These are phyloP conservation scores for Neotragus pygmaeus DNA, from an alignment of 2,113 vertebrate species.

Conservation along the genomic window DNA sequence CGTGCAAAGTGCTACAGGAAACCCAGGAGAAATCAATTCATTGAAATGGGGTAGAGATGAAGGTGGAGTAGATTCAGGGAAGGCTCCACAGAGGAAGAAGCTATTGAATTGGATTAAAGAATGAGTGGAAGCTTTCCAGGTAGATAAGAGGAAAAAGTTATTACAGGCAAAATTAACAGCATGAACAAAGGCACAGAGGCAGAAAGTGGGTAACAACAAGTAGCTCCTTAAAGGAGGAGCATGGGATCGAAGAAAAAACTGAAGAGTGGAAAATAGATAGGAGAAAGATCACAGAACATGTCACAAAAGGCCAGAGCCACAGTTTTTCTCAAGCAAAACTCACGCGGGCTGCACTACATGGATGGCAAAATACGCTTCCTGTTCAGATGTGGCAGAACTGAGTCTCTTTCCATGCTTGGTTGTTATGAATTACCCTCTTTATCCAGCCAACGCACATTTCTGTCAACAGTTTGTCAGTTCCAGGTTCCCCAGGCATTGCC, in stretches of 20 bases:
- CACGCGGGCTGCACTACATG: neutral
- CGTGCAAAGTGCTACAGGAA: neutral
- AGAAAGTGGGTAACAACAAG: neutral
- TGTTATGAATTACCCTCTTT: neutral
- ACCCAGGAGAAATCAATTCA: neutral
- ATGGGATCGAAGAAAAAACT: neutral
- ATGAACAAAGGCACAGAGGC: neutral
- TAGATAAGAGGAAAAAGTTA: neutral
- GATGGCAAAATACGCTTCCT: neutral
- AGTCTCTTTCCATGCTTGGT: neutral
- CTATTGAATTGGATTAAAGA: neutral
- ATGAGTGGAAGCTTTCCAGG: neutral
- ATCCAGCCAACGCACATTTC: slow-evolving; percentile 18
- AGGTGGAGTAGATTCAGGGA: neutral
- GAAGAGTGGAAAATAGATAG: neutral
- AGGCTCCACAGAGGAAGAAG: neutral
- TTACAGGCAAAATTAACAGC: neutral
- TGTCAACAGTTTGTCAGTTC: slow-evolving; percentile 5
- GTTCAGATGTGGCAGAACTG: neutral
- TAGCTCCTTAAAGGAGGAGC: neutral
- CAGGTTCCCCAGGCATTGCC: neutral
- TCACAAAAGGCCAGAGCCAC: neutral
- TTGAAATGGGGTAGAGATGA: neutral
- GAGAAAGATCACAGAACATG: neutral
- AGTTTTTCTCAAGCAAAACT: neutral